Evolutionary conservation across 2,797 vertebrate genomes (phyloP).

Genomic region (Ctenochaetus hawaiiensis): DNA sequence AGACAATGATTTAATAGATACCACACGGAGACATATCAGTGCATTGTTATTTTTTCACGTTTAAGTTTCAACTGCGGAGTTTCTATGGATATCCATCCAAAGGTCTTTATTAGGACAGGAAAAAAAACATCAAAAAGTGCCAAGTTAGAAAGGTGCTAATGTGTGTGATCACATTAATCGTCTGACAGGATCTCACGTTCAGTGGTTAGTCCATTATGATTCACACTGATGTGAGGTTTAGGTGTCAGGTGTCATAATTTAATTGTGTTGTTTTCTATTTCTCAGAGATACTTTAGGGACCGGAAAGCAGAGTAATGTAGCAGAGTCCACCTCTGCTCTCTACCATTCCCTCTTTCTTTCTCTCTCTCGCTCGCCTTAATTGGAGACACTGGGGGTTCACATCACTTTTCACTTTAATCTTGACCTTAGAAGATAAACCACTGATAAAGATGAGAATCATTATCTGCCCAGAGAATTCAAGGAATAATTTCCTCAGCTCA

Average conservation of each 20-base stretch:
- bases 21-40: constrained; percentile 11
- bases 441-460: constrained; percentile 89
- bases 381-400: constrained; percentile 86
- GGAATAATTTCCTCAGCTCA: constrained; percentile 81
- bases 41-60: constrained; percentile 7
- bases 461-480: constrained; percentile 84
- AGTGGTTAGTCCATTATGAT: constrained; percentile 86
- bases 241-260: constrained; percentile 91
- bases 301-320: constrained; percentile 75
- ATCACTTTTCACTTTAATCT: constrained; percentile 88
- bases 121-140: constrained; percentile 65
- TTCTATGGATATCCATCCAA: constrained; percentile 35
- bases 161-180: constrained; percentile 86
- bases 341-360: constrained; percentile 41
- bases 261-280: constrained; percentile 89
- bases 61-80: constrained; percentile 4
- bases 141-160: constrained; percentile 81
- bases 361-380: constrained; percentile 80
- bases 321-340: constrained; percentile 66
- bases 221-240: constrained; percentile 85
- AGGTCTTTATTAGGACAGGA: constrained; percentile 59
- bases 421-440: constrained; percentile 88
- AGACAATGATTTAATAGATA: constrained; percentile 36
- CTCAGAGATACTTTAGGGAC: constrained; percentile 81
- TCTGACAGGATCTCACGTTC: constrained; percentile 86